Evolutionary conservation across 2,888 invertebrate species (phyloP).

Genomic region (Teleogryllus oceanicus): DNA sequence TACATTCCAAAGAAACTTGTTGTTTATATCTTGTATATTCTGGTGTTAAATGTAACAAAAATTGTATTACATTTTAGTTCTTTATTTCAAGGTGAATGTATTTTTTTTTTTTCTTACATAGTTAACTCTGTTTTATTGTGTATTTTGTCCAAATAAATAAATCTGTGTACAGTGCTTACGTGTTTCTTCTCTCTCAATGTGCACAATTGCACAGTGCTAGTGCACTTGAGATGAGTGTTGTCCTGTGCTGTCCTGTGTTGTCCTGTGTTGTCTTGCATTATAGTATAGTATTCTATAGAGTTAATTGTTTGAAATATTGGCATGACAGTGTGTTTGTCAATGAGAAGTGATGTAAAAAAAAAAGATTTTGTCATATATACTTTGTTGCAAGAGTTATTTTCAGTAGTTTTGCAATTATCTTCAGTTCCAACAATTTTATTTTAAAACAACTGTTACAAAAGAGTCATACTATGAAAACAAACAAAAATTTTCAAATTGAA

Average conservation of each 20-base stretch:
- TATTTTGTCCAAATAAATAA: slow-evolving; percentile 28
- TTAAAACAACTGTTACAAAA: too few relatives aligned
- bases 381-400: too few relatives aligned
- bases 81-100: slow-evolving; percentile 34
- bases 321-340: too few relatives aligned
- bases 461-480: too few relatives aligned
- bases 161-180: slow-evolving; percentile 26
- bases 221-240: not conserved
- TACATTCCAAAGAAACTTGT: slow-evolving; percentile 33
- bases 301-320: too few relatives aligned
- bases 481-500: too few relatives aligned
- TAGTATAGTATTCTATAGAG: not conserved
- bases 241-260: not conserved
- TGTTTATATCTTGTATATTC: slow-evolving; percentile 29
- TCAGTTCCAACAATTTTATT: too few relatives aligned
- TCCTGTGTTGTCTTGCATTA: slow-evolving; percentile 1
- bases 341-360: too few relatives aligned
- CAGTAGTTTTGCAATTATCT: too few relatives aligned
- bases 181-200: slow-evolving; percentile 23
- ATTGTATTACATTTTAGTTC: slow-evolving; percentile 24
- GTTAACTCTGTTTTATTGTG: slow-evolving; percentile 25
- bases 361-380: too few relatives aligned
- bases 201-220: not conserved
- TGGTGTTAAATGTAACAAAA: slow-evolving; percentile 23
- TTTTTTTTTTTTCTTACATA: slow-evolving; percentile 32